Evolutionary conservation across 2,113 vertebrate species (phyloP), one percentile per base, ranked within the genome.

Genomic region (Odocoileus virginianus): DNA sequence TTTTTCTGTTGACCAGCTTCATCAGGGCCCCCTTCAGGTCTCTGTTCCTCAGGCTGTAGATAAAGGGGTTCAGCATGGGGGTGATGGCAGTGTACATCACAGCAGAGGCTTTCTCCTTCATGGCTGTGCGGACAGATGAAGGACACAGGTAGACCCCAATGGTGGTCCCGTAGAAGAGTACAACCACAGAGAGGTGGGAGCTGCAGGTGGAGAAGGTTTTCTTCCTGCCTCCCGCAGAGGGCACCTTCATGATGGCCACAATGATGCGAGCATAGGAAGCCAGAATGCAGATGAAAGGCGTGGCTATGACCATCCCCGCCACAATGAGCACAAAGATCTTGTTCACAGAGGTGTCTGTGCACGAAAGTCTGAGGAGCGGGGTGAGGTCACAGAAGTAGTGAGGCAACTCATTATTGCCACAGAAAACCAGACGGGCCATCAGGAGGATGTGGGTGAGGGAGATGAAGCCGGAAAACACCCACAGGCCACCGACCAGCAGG

Each of bases 131-230:
- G 27, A 96, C 90, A 7, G 97, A 97, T 0, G 95, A 94, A 21
- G 98, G 98, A 17, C 97, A 98, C 27, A 98, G 47, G 1, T 50
- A 50, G 89, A 98, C 98, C 4, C 97, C 97, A 6, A 83, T 97
- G 55, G 97, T 97, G 40, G 98, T 98, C 14, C 97, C 96, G 6
- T 98, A 98, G 27, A 98, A 88, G 30, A 98, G 96, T 2, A 36
- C 61, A 1, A 98, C 98, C 9, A 98, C 97, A 1, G 89, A 97
- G 7, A 98, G 95, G 50, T 98, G 98, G 23, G 98, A 98, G 28
- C 97, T 93, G 30, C 98, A 98, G 82, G 97, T 98, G 23, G 98
- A 98, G 57, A 98, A 98, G 36, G 97, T 97, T 91, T 98, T 98
- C 58, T 11, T 95, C 30, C 96, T 96, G 19, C 98, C 97, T 0